phyloP scores from a whole-genome alignment of 2,797 vertebrate species.

The Balearica regulorum region DNA sequence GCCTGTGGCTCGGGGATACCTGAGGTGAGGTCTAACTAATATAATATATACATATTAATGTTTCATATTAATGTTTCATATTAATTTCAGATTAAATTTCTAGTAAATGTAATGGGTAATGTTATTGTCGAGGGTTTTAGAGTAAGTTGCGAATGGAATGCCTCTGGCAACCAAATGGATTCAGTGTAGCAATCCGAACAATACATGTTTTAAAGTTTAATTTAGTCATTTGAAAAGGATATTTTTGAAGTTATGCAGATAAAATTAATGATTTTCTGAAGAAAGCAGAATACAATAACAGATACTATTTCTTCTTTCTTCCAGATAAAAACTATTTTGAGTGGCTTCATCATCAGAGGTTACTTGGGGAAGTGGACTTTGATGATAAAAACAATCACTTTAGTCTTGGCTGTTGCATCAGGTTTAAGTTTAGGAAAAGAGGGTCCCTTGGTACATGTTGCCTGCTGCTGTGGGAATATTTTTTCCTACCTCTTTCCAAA shows the following conservation, averaged over 20 bases:
- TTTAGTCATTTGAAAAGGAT: background rate
- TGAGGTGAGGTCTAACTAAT: slow-evolving; percentile 81
- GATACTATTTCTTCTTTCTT: slow-evolving; percentile 19
- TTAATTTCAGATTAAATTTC: background rate
- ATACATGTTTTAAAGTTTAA: background rate
- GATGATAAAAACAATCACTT: slow-evolving; percentile 97
- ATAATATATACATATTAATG: background rate
- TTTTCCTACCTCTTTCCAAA: slow-evolving; percentile 99
- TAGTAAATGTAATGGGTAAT: background rate
- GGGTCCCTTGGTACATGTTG: slow-evolving; percentile 96
- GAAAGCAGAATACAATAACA: background rate
- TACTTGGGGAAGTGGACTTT: slow-evolving; percentile 99
- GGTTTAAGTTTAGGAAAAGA: slow-evolving; percentile 98
- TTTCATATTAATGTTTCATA: background rate
- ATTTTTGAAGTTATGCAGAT: background rate
- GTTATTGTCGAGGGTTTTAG: background rate
- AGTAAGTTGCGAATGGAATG: background rate
- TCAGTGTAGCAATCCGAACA: background rate
- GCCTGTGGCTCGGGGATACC: slow-evolving; percentile 98
- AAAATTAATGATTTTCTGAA: background rate
- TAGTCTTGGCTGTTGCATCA: slow-evolving; percentile 96
- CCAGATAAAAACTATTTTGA: slow-evolving; percentile 99
- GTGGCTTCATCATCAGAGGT: slow-evolving; percentile 97
- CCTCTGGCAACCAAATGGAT: background rate
- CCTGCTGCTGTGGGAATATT: slow-evolving; percentile 99